Percentiles rank a stretch among this genome's conserved stretches.
phyloP scores from a whole-genome alignment of 2,888 invertebrate species.

The Rhyacophila evoluta region DNA sequence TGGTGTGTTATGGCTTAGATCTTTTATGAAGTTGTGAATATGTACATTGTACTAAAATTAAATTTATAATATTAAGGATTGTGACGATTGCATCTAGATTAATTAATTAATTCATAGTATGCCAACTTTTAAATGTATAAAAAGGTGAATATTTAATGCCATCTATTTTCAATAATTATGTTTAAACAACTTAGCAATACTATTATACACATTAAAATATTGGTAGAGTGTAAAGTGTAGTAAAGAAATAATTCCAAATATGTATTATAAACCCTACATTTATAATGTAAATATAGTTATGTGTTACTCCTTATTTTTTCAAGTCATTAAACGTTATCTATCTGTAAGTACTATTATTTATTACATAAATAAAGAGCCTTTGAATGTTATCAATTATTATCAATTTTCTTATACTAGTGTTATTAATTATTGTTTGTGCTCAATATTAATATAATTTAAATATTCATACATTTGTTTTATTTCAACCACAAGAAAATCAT shows the following conservation, averaged over 20 bases:
- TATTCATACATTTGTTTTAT: not conserved
- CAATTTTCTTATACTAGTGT: constrained; percentile 19
- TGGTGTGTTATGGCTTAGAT: too few relatives aligned
- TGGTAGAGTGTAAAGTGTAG: not conserved
- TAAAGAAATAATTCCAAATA: not conserved
- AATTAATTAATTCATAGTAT: not conserved
- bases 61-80: not conserved
- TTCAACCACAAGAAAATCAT: too few relatives aligned
- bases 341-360: not conserved
- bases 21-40: not conserved
- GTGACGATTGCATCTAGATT: not conserved
- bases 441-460: constrained; percentile 4
- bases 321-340: constrained; percentile 3
- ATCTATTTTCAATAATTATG: constrained; percentile 13
- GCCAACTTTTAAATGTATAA: not conserved
- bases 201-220: not conserved
- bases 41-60: not conserved
- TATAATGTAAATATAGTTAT: not conserved
- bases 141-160: constrained; percentile 8
- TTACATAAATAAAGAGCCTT: not conserved
- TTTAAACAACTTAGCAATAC: not conserved
- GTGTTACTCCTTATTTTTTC: not conserved
- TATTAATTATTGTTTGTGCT: constrained; percentile 4
- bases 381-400: not conserved
- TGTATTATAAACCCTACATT: not conserved